Base-by-base conservation (phyloP, 2,888 invertebrate species). In the Colostygia pectinataria region DNA sequence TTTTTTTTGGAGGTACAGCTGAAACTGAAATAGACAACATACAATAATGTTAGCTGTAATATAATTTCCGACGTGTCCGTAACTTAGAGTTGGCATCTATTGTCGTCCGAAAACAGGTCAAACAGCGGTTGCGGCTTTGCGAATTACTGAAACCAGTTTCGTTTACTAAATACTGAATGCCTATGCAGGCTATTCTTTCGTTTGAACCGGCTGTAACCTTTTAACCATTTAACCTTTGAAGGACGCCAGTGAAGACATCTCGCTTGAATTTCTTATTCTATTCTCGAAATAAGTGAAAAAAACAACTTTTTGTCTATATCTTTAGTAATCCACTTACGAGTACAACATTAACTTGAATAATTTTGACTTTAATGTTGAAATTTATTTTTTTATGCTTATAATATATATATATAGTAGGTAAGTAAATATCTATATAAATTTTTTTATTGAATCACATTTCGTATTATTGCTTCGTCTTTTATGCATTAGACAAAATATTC, bases 51-150 rank as follows among this genome's bases (percentile, higher is more conserved):
- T 38, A 46, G 39, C 41, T 39, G 40, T 39, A 36, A 44, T 52
- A 53, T 55, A 53, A 53, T 47, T 55, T 50, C 36, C 52, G 44
- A 47, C 33, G 42, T 40, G 42, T 37, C 40, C 42, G 46, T 56
- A 51, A 56, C 56, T 49, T 58, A 41, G 46, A 52, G 52, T 48
- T 51, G 28, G 34, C 48, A 47, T 48, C 48, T 50, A 53, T 53
- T 45, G 45, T 51, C 13, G 41, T 20, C 44, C 42, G 44, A 56
- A 57, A 56, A 56, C 53, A 53, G 41, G 48, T 37, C 50, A 49
- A 40, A 48, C 40, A 49, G 43, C 53, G 48, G 55, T 53, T 48
- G 58, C 50, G 52, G 58, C 43, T 56, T n/a, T 43, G 28, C 49
- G 38, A 46, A 53, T 47, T 55, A 48, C 53, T 47, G 45, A 43